Evolutionary conservation across 2,888 invertebrate genomes (phyloP).

Genomic region (Nesidiocoris tenuis): DNA sequence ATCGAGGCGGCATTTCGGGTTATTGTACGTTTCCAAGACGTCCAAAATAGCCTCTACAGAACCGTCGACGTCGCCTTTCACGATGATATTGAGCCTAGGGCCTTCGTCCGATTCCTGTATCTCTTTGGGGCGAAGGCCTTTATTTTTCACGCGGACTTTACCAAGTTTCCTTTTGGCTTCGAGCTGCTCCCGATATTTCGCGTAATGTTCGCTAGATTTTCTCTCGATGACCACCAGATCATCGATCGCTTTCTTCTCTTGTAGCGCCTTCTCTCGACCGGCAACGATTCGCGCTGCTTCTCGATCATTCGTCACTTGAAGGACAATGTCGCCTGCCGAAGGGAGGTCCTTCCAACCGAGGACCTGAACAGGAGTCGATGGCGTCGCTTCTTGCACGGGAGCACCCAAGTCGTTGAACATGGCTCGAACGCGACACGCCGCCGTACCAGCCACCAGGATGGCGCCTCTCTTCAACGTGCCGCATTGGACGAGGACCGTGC

Average conservation of each 20-base stretch:
- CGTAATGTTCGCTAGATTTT: conserved; percentile 66
- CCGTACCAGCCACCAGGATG: conserved; percentile 76
- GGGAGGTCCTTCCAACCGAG: conserved; percentile 91
- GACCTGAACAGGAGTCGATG: conserved; percentile 79
- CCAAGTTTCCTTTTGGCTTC: conserved; percentile 64
- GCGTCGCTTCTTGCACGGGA: conserved; percentile 66
- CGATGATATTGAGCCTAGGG: conserved; percentile 55
- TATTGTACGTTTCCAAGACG: conserved; percentile 81
- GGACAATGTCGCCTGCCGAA: conserved; percentile 79
- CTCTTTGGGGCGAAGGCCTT: conserved; percentile 65
- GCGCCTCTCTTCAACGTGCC: conserved; percentile 79
- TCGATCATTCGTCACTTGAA: conserved; percentile 79
- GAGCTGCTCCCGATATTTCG: conserved; percentile 64
- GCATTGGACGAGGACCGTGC: conserved; percentile 79
- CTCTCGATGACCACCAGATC: conserved; percentile 65
- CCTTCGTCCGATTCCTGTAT: conserved; percentile 51
- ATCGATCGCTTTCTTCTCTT: conserved; percentile 58
- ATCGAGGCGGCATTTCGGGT: conserved; percentile 72
- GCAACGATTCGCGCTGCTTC: conserved; percentile 67
- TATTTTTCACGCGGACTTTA: conserved; percentile 58
- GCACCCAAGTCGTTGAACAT: conserved; percentile 77
- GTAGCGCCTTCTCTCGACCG: conserved; percentile 60
- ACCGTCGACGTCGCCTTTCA: conserved; percentile 92
- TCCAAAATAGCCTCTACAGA: conserved; percentile 94
- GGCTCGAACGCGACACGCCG: conserved; percentile 79